Percentiles rank a stretch among this genome's conserved stretches.
Evolutionary conservation across 1,140 invertebrate genomes (phyloP).

Genomic region (Temnothorax curvispinosus): DNA sequence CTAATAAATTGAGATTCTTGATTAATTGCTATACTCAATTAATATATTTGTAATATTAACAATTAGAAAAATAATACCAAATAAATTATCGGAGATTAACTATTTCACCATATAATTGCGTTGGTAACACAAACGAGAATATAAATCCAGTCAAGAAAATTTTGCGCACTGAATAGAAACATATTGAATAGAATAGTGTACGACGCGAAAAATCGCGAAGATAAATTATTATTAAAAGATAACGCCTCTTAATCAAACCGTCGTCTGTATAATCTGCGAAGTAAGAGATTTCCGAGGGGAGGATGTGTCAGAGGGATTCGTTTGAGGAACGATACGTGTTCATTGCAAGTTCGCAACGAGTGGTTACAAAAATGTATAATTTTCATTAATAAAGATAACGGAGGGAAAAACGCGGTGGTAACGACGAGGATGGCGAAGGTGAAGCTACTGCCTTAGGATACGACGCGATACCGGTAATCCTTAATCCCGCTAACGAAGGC

Average conservation of each 20-base stretch:
- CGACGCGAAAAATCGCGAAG: neutral
- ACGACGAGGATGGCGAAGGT: neutral
- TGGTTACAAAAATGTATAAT: constrained; percentile 35
- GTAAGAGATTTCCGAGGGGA: neutral
- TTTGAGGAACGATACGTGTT: constrained; percentile 30
- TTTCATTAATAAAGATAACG: constrained; percentile 61
- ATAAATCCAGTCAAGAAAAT: neutral
- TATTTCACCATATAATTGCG: neutral
- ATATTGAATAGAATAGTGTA: neutral
- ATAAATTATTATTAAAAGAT: constrained; percentile 37
- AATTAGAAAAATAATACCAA: neutral
- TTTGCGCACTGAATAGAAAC: neutral
- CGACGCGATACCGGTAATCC: constrained; percentile 17
- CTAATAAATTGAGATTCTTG: neutral
- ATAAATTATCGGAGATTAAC: neutral
- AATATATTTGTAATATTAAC: neutral
- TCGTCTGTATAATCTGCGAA: constrained; percentile 18
- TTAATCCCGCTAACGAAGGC: constrained; percentile 52
- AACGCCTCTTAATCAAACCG: neutral
- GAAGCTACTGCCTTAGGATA: constrained; percentile 22
- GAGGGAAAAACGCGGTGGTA: neutral
- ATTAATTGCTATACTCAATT: neutral
- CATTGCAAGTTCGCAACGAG: constrained; percentile 23
- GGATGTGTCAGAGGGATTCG: neutral
- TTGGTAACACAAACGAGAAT: neutral